These are phyloP conservation scores for Hyposoter didymator DNA, from an alignment of 2,888 invertebrate species.

Conservation along the genomic window DNA sequence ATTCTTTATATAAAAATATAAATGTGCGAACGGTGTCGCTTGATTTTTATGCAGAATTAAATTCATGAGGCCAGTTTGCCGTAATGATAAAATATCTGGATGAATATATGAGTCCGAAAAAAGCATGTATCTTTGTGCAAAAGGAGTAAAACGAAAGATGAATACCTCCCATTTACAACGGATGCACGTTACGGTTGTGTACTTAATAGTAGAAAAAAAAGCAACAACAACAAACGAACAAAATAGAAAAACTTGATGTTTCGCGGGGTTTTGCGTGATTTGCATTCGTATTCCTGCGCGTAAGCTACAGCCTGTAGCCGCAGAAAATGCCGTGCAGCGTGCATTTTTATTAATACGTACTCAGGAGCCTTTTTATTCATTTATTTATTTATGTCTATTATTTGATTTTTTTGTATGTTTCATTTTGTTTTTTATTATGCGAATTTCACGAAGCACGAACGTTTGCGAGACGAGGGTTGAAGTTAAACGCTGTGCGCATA, in stretches of 20 bases:
- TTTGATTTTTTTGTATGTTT: slow-evolving; percentile 6
- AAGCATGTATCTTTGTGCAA: background rate
- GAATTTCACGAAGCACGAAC: slow-evolving; percentile 37
- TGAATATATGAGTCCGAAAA: background rate
- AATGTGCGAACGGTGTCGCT: background rate
- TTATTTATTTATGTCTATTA: slow-evolving; percentile 9
- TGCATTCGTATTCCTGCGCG: slow-evolving; percentile 49
- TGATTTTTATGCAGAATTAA: background rate
- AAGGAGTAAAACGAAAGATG: slow-evolving; percentile 5
- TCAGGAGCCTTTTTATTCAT: slow-evolving; percentile 16
- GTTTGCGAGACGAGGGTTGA: slow-evolving; percentile 29
- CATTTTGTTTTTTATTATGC: background rate
- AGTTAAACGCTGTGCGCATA: slow-evolving; percentile 63
- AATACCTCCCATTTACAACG: background rate
- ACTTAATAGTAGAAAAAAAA: slow-evolving; percentile 15
- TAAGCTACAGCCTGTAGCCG: background rate
- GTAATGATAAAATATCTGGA: slow-evolving; percentile 1
- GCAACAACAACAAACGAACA: background rate
- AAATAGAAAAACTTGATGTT: slow-evolving; percentile 19
- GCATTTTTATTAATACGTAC: slow-evolving; percentile 61
- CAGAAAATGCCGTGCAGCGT: background rate
- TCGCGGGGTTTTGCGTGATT: slow-evolving; percentile 40
- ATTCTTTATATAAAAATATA: background rate
- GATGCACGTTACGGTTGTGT: background rate
- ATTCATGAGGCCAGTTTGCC: background rate